Evolutionary conservation across 2,113 vertebrate genomes (phyloP).

Genomic region (Hemiscyllium ocellatum): DNA sequence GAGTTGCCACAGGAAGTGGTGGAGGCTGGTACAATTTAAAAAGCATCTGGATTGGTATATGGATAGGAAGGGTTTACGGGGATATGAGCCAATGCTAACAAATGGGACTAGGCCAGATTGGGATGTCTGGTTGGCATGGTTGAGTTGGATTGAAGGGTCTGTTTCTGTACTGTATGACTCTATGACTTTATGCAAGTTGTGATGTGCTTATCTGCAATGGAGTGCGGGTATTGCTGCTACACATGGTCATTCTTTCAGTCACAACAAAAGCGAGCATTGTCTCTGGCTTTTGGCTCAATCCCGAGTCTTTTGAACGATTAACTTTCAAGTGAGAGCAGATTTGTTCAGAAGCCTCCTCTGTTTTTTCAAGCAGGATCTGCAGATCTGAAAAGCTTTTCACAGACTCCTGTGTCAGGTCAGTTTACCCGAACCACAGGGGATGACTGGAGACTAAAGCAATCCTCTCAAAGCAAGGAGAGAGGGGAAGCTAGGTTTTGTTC

Average conservation of each 20-base stretch:
- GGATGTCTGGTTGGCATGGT: too few relatives aligned
- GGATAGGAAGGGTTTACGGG: too few relatives aligned
- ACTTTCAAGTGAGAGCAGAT: conserved; percentile 29
- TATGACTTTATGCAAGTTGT: conserved; percentile 52
- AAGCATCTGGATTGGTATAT: too few relatives aligned
- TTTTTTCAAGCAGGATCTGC: not conserved
- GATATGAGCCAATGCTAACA: too few relatives aligned
- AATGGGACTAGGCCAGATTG: too few relatives aligned
- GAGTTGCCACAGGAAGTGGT: too few relatives aligned
- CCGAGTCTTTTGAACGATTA: conserved; percentile 20
- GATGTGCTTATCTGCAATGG: conserved; percentile 63
- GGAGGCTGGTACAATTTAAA: too few relatives aligned
- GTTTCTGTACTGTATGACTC: too few relatives aligned
- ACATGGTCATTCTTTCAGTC: conserved; percentile 67
- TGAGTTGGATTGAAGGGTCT: too few relatives aligned
- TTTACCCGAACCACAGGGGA: not conserved
- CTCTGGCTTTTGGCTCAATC: conserved; percentile 20
- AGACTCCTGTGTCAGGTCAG: not conserved
- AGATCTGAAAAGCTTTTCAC: conserved; percentile 23
- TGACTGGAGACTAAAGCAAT: not conserved
- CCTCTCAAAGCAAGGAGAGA: not conserved
- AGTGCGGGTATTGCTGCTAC: conserved; percentile 61
- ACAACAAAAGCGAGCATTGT: conserved; percentile 70
- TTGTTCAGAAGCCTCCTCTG: not conserved
- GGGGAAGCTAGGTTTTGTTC: not conserved